Conservation (phyloP, 2,113 vertebrate genomes). For the Macrotus californicus region DNA sequence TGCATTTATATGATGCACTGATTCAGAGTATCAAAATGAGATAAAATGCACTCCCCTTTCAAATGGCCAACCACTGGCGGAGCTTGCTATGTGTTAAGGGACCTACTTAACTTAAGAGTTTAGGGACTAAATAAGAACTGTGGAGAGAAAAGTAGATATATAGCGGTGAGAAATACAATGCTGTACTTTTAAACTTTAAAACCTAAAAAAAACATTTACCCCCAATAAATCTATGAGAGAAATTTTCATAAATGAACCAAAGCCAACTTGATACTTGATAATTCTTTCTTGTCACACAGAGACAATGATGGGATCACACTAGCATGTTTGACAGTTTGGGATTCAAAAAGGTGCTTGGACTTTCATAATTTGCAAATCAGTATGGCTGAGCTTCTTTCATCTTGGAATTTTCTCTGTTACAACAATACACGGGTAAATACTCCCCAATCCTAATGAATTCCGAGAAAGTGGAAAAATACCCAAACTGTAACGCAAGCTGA, state of each 20-base stretch:
- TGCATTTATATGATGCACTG: constrained; percentile 57
- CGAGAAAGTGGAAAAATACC: background rate
- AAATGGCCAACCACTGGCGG: background rate
- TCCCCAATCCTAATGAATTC: background rate
- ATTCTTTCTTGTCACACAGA: background rate
- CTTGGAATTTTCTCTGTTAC: background rate
- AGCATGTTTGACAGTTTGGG: background rate
- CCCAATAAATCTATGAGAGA: background rate
- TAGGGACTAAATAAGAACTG: background rate
- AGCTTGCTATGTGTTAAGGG: background rate
- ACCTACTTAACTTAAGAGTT: background rate
- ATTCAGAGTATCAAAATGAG: constrained; percentile 66
- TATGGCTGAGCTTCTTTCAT: background rate
- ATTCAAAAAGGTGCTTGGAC: background rate
- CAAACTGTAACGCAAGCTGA: background rate
- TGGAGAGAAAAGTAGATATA: background rate
- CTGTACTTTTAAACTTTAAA: background rate
- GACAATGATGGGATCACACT: background rate
- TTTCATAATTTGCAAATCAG: background rate
- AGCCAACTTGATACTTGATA: background rate
- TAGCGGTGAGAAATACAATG: background rate
- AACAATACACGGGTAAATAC: background rate
- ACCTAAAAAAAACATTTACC: background rate
- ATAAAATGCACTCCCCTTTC: background rate
- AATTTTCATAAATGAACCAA: background rate